Percentiles rank a stretch among this genome's conserved stretches.
Conservation (phyloP, 2,888 invertebrate species). For the Silvanus unidentatus region DNA sequence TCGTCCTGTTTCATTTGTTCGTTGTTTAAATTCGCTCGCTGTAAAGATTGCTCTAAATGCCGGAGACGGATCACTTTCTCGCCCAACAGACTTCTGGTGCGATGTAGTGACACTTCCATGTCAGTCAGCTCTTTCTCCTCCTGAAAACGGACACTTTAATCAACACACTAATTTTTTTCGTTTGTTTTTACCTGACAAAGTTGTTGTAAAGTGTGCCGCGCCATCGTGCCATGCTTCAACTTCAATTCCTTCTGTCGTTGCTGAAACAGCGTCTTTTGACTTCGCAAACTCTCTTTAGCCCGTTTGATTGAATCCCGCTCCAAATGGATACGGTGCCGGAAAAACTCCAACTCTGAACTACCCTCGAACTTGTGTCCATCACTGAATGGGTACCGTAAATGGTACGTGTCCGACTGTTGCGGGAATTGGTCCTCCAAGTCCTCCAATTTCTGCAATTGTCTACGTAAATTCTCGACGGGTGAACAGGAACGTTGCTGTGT, state of each 20-base stretch:
- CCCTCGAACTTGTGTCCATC: conserved; percentile 52
- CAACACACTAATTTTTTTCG: neutral
- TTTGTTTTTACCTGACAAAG: conserved; percentile 48
- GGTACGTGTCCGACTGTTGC: conserved; percentile 66
- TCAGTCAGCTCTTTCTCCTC: conserved; percentile 79
- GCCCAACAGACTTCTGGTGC: conserved; percentile 71
- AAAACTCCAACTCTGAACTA: conserved; percentile 72
- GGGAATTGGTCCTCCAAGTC: conserved; percentile 78
- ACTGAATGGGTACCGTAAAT: conserved; percentile 73
- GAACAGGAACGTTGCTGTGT: conserved; percentile 56
- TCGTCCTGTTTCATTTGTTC: conserved; percentile 48
- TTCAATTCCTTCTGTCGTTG: conserved; percentile 56
- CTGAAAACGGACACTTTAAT: conserved; percentile 43
- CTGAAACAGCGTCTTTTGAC: conserved; percentile 62
- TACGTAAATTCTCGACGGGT: conserved; percentile 72
- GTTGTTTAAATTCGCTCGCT: conserved; percentile 51
- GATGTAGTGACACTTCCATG: conserved; percentile 76
- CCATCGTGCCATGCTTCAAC: conserved; percentile 46
- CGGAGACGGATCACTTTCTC: conserved; percentile 77
- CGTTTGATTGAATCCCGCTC: conserved; percentile 78
- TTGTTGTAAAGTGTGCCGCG: conserved; percentile 51
- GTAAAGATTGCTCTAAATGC: conserved; percentile 72
- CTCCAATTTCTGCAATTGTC: conserved; percentile 73
- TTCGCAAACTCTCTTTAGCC: conserved; percentile 68
- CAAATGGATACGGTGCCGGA: conserved; percentile 73